Evolutionary conservation across 2,113 vertebrate genomes (phyloP), one percentile per base, ranked within the genome.

Genomic region (Lucifuga dentata): DNA sequence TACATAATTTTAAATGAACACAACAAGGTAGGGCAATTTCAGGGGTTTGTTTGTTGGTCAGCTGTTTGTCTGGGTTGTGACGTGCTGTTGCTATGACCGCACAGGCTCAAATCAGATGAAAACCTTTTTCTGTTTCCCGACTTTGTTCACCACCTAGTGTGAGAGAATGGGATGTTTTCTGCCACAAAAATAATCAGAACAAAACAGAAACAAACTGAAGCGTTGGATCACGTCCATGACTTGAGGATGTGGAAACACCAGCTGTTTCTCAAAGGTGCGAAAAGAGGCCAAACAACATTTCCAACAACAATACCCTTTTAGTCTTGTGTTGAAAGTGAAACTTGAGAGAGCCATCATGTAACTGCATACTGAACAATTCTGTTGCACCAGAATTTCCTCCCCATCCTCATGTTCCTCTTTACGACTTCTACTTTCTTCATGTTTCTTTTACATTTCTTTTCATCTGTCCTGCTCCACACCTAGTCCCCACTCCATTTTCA

Each of bases 281-380:
- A 15, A 23, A 49, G 21, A 16, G 15, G 8, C 2, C 15, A 26
- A 8, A 33, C 11, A 23, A 51, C n/a, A n/a, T n/a, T n/a, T n/a
- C n/a, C n/a, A 70, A 23, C n/a, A 16, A 10, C 19, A 36, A 10
- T 20, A 15, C 12, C 32, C 44, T 4, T 21, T 11, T 12, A 58
- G 19, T n/a, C 5, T 11, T 8, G 36, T 44, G 21, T 11, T 35
- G 19, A 20, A 72, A 70, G 50, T 43, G 45, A 49, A 65, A 66
- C 16, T 23, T 36, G 2, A 5, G 2, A 9, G 11, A 21, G 1
- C 21, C 17, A n/a, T 10, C 5, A 39, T 12, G 8, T 33, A 3
- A 13, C 16, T 8, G 11, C 7, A 46, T 20, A 19, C 3, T 63
- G 9, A 35, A 9, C 8, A 4, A 11, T 20, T 56, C 6, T 11